Evolutionary conservation across 1,140 invertebrate genomes (phyloP).

Genomic region (Cataglyphis hispanica): DNA sequence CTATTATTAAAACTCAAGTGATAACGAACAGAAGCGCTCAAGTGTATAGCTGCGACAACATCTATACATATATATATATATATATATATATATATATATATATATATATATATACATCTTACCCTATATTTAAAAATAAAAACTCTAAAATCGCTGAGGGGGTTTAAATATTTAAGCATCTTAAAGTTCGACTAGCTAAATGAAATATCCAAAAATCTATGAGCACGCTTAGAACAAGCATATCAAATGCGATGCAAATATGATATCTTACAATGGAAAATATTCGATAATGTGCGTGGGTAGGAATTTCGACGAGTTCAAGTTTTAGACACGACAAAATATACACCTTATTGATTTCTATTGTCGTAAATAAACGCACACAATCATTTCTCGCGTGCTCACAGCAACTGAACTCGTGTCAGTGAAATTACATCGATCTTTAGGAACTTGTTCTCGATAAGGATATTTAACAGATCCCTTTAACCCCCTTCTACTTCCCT

Average conservation of each 20-base stretch:
- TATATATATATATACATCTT: background rate
- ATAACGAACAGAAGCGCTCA: conserved; percentile 17
- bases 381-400: background rate
- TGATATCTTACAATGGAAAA: too few species aligned
- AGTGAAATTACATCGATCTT: background rate
- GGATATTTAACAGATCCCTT: background rate
- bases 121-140: conserved; percentile 19
- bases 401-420: background rate
- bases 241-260: background rate
- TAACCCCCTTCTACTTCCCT: too few species aligned
- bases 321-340: background rate
- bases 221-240: too few species aligned
- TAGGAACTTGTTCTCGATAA: background rate
- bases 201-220: background rate
- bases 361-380: background rate
- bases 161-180: conserved; percentile 1
- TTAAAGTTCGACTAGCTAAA: background rate
- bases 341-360: background rate
- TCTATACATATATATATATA: background rate
- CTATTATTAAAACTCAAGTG: conserved; percentile 38
- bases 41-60: conserved; percentile 12
- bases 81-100: too few species aligned
- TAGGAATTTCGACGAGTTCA: conserved; percentile 1
- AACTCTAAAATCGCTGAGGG: background rate
- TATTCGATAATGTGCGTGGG: too few species aligned